phyloP scores from a whole-genome alignment of 2,888 invertebrate genomes.

The Amphipoea oculea region DNA sequence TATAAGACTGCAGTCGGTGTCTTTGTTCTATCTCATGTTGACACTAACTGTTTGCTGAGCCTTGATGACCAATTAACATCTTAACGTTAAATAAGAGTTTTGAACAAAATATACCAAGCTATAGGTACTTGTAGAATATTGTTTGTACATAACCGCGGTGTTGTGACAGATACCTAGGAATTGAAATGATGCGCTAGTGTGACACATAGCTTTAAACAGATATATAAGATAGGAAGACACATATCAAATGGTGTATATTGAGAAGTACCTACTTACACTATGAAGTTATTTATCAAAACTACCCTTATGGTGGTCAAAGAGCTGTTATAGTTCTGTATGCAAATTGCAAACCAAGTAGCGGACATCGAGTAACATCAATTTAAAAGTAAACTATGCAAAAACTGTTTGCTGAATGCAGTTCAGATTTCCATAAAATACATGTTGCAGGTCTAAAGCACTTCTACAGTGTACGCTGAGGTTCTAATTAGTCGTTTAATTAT shows the following conservation, averaged over 20 bases:
- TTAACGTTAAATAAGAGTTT: conserved; percentile 23
- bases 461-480: not conserved
- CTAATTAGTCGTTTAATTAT: not conserved
- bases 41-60: conserved; percentile 36
- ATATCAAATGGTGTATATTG: not conserved
- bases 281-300: not conserved
- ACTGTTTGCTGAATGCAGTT: conserved; percentile 1
- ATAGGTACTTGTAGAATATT: conserved; percentile 5
- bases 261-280: not conserved
- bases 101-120: conserved; percentile 5
- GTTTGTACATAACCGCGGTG: not conserved
- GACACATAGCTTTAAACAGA: not conserved
- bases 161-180: not conserved
- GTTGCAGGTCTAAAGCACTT: conserved; percentile 2
- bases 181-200: not conserved
- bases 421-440: not conserved
- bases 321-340: conserved; percentile 3
- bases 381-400: conserved; percentile 11
- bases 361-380: not conserved
- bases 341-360: conserved; percentile 10
- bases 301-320: not conserved
- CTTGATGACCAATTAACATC: conserved; percentile 42
- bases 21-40: conserved; percentile 36
- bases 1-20: conserved; percentile 1
- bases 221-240: not conserved